Evolutionary conservation across 2,113 vertebrate species (phyloP), one percentile per base, ranked within the genome.

Genomic region (Vimba vimba): DNA sequence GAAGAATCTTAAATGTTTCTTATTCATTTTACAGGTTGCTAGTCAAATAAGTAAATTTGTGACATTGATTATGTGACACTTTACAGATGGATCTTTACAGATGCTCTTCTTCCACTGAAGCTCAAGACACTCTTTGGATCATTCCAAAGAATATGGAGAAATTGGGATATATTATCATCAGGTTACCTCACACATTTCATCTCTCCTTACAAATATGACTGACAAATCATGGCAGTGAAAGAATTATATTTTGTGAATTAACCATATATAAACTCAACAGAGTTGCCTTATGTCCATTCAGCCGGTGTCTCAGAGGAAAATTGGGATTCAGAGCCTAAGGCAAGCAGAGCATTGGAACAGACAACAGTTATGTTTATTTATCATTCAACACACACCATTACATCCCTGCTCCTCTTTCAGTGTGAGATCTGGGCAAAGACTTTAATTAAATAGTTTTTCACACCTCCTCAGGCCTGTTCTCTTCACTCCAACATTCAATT

Each of bases 371-470:
- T 2, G 23, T n/a, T 15, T 71, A 55, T 71, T 83, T 71, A 83
- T 43, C 19, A 83, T 83, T 83, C 66, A 59, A 59, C 13, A 39
- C 23, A 64, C 45, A 52, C 10, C 17, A 9, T 30, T 23, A 8
- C 30, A 33, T 12, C 33, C 19, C 33, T 21, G 2, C 6, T 21
- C 55, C 19, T 4, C 36, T 73, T 57, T 43, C 27, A 57, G 50
- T 4, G 6, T 3, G 50, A 73, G 50, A 43, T 83, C 21, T 11
- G 13, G 30, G 66, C 12, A 59, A 73, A 59, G 21, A 73, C 66
- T 83, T 83, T 39, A 83, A 83, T 71, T 83, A 83, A 83, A 73
- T 73, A 71, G 30, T 50, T 39, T 82, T 73, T 73, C 17, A 59
- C 30, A 83, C 27, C 30, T 57, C 81, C 50, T 8, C 11, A 0